These are phyloP conservation scores for Conistra vaccinii DNA, from an alignment of 2,888 invertebrate species.

Conservation along the genomic window DNA sequence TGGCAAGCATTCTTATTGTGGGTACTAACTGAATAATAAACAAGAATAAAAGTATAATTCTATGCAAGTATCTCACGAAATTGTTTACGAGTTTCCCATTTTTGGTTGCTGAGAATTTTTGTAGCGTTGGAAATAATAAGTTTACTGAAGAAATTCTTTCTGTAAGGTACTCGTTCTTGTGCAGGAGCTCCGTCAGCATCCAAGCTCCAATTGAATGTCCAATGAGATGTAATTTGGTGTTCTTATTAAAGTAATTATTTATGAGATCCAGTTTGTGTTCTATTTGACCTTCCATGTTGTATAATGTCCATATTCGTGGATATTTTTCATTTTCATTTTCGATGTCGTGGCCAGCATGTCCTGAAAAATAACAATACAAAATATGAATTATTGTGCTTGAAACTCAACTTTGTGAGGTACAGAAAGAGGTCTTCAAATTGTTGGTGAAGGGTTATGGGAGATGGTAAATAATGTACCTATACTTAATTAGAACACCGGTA, in stretches of 20 bases:
- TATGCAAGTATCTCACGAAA: slow-evolving; percentile 45
- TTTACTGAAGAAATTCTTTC: slow-evolving; percentile 54
- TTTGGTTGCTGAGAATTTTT: slow-evolving; percentile 48
- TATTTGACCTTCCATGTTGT: slow-evolving; percentile 50
- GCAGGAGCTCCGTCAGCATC: slow-evolving; percentile 57
- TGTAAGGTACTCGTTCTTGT: slow-evolving; percentile 46
- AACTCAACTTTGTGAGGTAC: too few relatives aligned
- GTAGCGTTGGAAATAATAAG: slow-evolving; percentile 60
- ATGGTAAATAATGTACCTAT: neutral
- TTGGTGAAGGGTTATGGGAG: neutral
- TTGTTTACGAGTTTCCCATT: slow-evolving; percentile 56
- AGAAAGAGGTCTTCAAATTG: neutral
- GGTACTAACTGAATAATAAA: slow-evolving; percentile 48
- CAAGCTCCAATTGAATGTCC: slow-evolving; percentile 58
- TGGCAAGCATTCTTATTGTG: slow-evolving; percentile 27
- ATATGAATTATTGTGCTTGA: too few relatives aligned
- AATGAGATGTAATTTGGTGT: slow-evolving; percentile 50
- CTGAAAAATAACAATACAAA: slow-evolving; percentile 21
- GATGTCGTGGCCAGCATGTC: slow-evolving; percentile 44
- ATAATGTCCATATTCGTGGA: slow-evolving; percentile 31
- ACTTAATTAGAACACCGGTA: neutral
- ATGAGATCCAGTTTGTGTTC: slow-evolving; percentile 58
- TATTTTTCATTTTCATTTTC: slow-evolving; percentile 15
- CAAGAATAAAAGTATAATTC: slow-evolving; percentile 50
- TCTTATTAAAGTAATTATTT: slow-evolving; percentile 41